Conservation (phyloP, 1,140 invertebrate species). For the Olivierus martensii region DNA sequence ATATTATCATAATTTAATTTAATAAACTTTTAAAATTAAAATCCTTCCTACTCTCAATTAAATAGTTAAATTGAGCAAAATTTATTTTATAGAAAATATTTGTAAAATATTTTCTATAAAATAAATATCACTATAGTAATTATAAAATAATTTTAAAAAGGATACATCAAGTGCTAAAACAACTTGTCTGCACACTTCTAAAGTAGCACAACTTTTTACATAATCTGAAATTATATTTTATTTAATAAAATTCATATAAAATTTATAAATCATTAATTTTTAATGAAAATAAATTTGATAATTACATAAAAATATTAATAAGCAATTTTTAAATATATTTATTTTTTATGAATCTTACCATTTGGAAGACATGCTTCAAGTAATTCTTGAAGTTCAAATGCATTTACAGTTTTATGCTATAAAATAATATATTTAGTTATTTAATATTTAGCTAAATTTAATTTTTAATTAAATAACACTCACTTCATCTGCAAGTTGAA, state of each 20-base stretch:
- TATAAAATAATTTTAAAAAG: constrained; percentile 19
- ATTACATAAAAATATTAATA: background rate
- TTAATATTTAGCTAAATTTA: background rate
- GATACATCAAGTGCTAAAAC: constrained; percentile 74
- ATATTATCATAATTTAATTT: too few species aligned
- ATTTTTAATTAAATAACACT: background rate
- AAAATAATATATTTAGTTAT: background rate
- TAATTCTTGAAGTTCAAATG: constrained; percentile 80
- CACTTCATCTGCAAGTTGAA: constrained; percentile 65
- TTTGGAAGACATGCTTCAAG: constrained; percentile 83
- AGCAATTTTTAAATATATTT: too few species aligned
- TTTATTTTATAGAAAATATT: background rate
- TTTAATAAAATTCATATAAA: too few species aligned
- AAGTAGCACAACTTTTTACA: constrained; percentile 81
- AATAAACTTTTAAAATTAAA: too few species aligned
- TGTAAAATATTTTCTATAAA: too few species aligned
- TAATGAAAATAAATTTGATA: background rate
- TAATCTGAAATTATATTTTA: constrained; percentile 46
- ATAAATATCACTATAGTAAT: too few species aligned
- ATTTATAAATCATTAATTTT: background rate
- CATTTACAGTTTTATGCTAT: constrained; percentile 64
- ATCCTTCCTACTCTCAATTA: too few species aligned
- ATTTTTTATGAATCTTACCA: constrained; percentile 35
- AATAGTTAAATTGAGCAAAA: background rate
- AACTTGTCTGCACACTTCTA: constrained; percentile 81